Evolutionary conservation across 2,113 vertebrate species (phyloP).

Genomic region (Dinomys branickii): DNA sequence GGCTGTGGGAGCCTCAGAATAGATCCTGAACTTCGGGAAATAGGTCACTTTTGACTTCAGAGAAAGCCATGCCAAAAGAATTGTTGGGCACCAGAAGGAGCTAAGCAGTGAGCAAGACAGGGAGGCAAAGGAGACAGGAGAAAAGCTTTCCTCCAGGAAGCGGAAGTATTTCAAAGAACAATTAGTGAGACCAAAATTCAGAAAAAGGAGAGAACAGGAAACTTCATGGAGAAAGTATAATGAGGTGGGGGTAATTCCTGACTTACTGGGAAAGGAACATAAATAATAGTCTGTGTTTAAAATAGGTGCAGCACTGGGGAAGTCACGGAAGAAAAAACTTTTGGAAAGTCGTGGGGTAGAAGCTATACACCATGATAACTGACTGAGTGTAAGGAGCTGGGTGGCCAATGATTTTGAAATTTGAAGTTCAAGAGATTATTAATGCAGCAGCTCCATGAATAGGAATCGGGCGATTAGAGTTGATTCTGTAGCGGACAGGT

Average conservation of each 20-base stretch:
- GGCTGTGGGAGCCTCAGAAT: background rate
- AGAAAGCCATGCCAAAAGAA: slow-evolving; percentile 25
- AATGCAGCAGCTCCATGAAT: background rate
- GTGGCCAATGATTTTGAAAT: background rate
- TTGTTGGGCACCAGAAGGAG: background rate
- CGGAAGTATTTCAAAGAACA: background rate
- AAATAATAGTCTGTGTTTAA: background rate
- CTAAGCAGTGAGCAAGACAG: background rate
- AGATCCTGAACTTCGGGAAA: slow-evolving; percentile 6
- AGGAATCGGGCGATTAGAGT: background rate
- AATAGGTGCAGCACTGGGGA: background rate
- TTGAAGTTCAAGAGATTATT: background rate
- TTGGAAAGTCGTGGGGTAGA: background rate
- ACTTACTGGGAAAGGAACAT: background rate
- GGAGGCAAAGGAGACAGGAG: background rate
- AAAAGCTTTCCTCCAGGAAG: background rate
- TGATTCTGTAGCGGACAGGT: background rate
- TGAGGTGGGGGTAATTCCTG: background rate
- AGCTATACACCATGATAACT: background rate
- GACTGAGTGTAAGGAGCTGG: background rate
- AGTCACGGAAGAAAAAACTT: background rate
- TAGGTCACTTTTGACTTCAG: slow-evolving; percentile 39
- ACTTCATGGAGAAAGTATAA: background rate
- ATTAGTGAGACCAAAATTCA: background rate
- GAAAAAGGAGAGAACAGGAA: background rate